A percentile compares a stretch with the other conserved stretches of the same genome.
These are phyloP conservation scores for Myotis myotis DNA, from an alignment of 2,797 vertebrate species.

Conservation along the genomic window DNA sequence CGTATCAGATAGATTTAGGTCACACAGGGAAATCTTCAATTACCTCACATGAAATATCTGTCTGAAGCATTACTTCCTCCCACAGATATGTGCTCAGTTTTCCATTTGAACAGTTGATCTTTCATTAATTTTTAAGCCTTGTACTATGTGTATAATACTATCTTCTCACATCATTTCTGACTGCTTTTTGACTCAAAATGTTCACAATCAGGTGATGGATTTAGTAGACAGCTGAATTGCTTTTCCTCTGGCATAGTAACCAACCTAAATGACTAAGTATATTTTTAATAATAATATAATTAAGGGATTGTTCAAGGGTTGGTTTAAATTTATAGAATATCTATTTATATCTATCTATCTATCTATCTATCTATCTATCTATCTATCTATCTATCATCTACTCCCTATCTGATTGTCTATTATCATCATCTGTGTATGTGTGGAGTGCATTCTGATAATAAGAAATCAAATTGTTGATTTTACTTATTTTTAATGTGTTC, in stretches of 20 bases:
- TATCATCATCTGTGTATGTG: neutral
- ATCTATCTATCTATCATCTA: neutral
- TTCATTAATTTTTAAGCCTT: conserved; percentile 10
- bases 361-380: no score
- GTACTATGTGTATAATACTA: neutral
- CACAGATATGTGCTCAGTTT: neutral
- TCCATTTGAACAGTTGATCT: neutral
- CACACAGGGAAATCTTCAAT: neutral
- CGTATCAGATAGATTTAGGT: neutral
- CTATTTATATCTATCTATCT: neutral
- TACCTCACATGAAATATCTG: neutral
- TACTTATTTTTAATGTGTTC: neutral
- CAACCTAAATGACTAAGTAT: neutral
- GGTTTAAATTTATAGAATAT: neutral
- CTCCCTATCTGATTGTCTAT: neutral
- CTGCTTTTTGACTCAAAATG: neutral
- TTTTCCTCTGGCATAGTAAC: neutral
- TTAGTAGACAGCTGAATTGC: neutral
- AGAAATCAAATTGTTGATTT: neutral
- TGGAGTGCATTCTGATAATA: neutral
- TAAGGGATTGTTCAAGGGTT: neutral
- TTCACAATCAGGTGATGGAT: neutral
- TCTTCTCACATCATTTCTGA: conserved; percentile 3
- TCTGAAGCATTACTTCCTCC: neutral
- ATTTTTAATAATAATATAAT: neutral